phyloP scores from a whole-genome alignment of 2,888 invertebrate genomes.

The Calliphora vomitoria region DNA sequence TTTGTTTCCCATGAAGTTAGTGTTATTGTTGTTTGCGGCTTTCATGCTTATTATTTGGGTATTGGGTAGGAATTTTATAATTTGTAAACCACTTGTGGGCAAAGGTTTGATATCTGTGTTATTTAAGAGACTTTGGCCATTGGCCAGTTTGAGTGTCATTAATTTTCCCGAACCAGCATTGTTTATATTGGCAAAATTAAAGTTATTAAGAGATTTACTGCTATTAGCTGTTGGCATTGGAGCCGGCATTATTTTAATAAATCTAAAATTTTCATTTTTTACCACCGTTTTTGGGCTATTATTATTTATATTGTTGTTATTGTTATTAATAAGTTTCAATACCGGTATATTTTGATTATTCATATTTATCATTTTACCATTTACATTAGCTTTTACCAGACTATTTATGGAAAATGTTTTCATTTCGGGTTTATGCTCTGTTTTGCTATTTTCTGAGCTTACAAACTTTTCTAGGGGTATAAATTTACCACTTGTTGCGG shows the following conservation, averaged over 20 bases:
- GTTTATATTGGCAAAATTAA: slow-evolving; percentile 15
- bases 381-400: slow-evolving; percentile 29
- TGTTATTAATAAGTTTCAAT: slow-evolving; percentile 52
- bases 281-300: not conserved
- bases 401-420: slow-evolving; percentile 49
- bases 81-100: slow-evolving; percentile 62
- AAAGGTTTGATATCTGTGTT: slow-evolving; percentile 39
- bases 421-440: slow-evolving; percentile 1
- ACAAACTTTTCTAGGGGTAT: slow-evolving; percentile 55
- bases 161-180: not conserved
- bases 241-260: slow-evolving; percentile 45
- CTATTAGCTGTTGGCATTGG: not conserved
- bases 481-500: slow-evolving; percentile 66
- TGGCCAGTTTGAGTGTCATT: slow-evolving; percentile 41
- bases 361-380: slow-evolving; percentile 31
- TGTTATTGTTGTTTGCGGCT: slow-evolving; percentile 5
- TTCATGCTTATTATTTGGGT: slow-evolving; percentile 37
- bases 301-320: slow-evolving; percentile 39
- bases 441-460: slow-evolving; percentile 24
- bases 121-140: not conserved
- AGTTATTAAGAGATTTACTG: slow-evolving; percentile 14
- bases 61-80: slow-evolving; percentile 67
- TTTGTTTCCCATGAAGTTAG: not conserved
- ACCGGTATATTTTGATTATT: slow-evolving; percentile 35
- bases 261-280: slow-evolving; percentile 49